phyloP scores from a whole-genome alignment of 2,797 vertebrate species.

The Alouatta caraya region DNA sequence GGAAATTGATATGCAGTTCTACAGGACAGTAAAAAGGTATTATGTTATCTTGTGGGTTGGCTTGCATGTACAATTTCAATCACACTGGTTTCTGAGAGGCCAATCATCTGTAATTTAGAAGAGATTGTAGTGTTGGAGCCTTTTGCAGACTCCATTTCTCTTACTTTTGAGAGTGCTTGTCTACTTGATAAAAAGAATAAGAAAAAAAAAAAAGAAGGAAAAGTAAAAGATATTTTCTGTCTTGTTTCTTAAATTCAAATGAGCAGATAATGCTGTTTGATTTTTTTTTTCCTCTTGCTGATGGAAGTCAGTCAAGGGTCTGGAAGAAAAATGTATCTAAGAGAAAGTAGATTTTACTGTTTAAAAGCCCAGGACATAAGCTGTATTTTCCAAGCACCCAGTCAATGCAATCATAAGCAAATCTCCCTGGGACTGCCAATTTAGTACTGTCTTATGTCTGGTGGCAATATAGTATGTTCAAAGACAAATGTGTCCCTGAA shows the following conservation, averaged over 20 bases:
- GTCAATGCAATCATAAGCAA: constrained; percentile 11
- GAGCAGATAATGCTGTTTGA: constrained; percentile 28
- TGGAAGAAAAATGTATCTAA: background rate
- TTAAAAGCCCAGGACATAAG: background rate
- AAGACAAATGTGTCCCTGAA: background rate
- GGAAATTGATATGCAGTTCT: constrained; percentile 40
- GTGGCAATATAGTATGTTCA: background rate
- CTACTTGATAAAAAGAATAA: constrained; percentile 58
- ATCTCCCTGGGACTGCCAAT: background rate
- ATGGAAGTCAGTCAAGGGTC: background rate
- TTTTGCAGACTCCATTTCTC: constrained; percentile 62
- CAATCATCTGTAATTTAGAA: constrained; percentile 74
- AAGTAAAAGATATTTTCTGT: constrained; percentile 2
- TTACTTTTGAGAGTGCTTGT: constrained; percentile 61
- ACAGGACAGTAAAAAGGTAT: constrained; percentile 10
- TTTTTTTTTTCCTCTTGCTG: background rate
- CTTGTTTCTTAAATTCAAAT: constrained; percentile 64
- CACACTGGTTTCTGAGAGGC: constrained; percentile 54
- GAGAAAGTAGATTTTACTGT: constrained; percentile 4
- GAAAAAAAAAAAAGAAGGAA: background rate
- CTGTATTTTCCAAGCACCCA: constrained; percentile 23
- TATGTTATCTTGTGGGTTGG: constrained; percentile 6
- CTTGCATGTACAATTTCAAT: constrained; percentile 68
- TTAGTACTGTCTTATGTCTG: constrained; percentile 11
- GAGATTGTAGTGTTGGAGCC: constrained; percentile 50